Conservation (phyloP, 2,888 invertebrate genomes). For the Pheosia tremula region DNA sequence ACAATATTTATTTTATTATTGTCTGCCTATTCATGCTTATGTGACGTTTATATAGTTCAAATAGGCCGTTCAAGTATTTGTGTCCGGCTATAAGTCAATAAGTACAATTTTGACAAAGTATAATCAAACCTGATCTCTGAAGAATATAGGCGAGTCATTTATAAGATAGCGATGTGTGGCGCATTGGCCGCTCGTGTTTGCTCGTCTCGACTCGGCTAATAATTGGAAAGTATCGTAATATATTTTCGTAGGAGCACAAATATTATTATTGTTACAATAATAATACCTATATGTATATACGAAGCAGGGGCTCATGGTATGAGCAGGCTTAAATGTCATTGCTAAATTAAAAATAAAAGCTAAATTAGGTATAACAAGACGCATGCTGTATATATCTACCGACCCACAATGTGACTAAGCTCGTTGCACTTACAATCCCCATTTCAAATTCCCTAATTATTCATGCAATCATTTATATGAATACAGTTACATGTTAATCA, state of each 20-base stretch:
- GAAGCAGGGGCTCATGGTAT: constrained; percentile 19
- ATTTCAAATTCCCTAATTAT: neutral
- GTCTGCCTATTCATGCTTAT: too few relatives aligned
- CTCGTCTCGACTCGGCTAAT: neutral
- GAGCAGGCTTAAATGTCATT: constrained; percentile 26
- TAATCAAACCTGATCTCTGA: too few relatives aligned
- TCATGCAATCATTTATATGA: too few relatives aligned
- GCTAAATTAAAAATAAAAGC: constrained; percentile 22
- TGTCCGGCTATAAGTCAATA: too few relatives aligned
- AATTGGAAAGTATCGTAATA: neutral
- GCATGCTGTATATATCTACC: constrained; percentile 49
- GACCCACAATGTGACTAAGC: constrained; percentile 8
- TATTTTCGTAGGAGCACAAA: neutral
- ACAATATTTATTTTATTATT: too few relatives aligned
- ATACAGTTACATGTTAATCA: too few relatives aligned
- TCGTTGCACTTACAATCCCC: neutral
- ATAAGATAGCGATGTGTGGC: too few relatives aligned
- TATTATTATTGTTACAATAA: neutral
- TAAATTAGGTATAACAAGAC: constrained; percentile 25
- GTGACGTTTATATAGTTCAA: too few relatives aligned
- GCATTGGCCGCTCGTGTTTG: neutral
- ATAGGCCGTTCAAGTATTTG: too few relatives aligned
- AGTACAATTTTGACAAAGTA: too few relatives aligned
- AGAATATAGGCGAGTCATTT: too few relatives aligned
- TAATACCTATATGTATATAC: neutral